Evolutionary conservation across 2,888 invertebrate genomes (phyloP).

Genomic region (Atethmia centrago): DNA sequence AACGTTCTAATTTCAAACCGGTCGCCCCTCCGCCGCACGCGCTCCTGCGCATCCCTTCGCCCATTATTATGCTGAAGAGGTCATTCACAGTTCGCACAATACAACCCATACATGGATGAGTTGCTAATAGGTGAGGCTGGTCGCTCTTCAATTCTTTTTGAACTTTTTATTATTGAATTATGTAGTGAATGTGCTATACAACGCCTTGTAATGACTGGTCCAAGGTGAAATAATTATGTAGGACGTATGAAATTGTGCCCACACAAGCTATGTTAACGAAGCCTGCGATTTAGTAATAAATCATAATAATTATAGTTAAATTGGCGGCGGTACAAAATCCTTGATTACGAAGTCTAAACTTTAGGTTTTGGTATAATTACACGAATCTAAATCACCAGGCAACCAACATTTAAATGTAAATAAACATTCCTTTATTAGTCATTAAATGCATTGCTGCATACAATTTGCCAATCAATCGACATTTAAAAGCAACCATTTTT

Average conservation of each 20-base stretch:
- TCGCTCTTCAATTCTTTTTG: slow-evolving; percentile 73
- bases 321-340: slow-evolving; percentile 38
- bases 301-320: slow-evolving; percentile 55
- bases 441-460: not conserved
- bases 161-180: slow-evolving; percentile 57
- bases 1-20: slow-evolving; percentile 91
- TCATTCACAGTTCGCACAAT: slow-evolving; percentile 90
- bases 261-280: slow-evolving; percentile 58
- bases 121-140: slow-evolving; percentile 82
- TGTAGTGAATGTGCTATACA: slow-evolving; percentile 49
- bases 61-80: slow-evolving; percentile 90
- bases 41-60: slow-evolving; percentile 89
- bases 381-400: slow-evolving; percentile 13
- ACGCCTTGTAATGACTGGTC: slow-evolving; percentile 52
- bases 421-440: slow-evolving; percentile 5
- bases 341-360: slow-evolving; percentile 58
- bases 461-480: slow-evolving; percentile 9
- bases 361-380: slow-evolving; percentile 40
- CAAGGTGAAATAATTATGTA: slow-evolving; percentile 61
- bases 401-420: slow-evolving; percentile 33
- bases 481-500: not conserved
- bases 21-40: slow-evolving; percentile 88
- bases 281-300: slow-evolving; percentile 53
- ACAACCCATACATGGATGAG: slow-evolving; percentile 80
- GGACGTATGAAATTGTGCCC: slow-evolving; percentile 57